Percentiles rank a stretch among this genome's conserved stretches.
phyloP scores from a whole-genome alignment of 2,113 vertebrate species.

The Pelusios castaneus region DNA sequence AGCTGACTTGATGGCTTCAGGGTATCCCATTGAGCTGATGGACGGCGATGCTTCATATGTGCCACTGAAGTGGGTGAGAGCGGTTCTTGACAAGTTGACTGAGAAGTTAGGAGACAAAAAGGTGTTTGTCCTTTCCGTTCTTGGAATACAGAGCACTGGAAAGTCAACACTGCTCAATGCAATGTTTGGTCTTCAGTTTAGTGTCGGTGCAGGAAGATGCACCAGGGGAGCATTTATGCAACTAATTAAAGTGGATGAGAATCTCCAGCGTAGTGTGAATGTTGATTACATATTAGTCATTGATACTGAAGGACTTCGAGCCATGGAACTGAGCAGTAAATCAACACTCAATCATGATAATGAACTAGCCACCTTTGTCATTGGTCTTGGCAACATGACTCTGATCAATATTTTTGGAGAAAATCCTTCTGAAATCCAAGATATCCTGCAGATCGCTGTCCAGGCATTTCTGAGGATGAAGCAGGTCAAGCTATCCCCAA shows the following conservation, averaged over 20 bases:
- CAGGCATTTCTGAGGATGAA: conserved; percentile 79
- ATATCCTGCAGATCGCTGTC: conserved; percentile 68
- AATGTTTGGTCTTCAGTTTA: conserved; percentile 82
- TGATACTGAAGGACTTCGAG: conserved; percentile 76
- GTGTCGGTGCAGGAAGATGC: conserved; percentile 77
- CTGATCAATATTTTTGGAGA: conserved; percentile 78
- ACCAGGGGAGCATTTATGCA: conserved; percentile 82
- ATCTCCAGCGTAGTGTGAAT: conserved; percentile 25
- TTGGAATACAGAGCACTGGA: conserved; percentile 80
- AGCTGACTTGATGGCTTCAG: conserved; percentile 79
- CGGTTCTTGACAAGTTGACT: conserved; percentile 77
- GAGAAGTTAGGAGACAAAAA: conserved; percentile 74
- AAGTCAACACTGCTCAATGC: conserved; percentile 82
- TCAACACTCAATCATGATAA: conserved; percentile 69
- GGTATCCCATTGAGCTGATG: conserved; percentile 83
- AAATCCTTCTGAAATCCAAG: conserved; percentile 75
- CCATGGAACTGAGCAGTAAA: conserved; percentile 57
- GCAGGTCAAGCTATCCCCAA: conserved; percentile 64
- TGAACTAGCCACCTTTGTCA: conserved; percentile 77
- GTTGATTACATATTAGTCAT: conserved; percentile 75
- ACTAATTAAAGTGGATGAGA: conserved; percentile 55
- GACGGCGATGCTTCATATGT: conserved; percentile 83
- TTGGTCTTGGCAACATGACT: conserved; percentile 74
- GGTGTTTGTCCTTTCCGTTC: conserved; percentile 82
- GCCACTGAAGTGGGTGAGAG: conserved; percentile 79